Evolutionary conservation across 2,888 invertebrate species (phyloP).

Genomic region (Drosophila prolongata): DNA sequence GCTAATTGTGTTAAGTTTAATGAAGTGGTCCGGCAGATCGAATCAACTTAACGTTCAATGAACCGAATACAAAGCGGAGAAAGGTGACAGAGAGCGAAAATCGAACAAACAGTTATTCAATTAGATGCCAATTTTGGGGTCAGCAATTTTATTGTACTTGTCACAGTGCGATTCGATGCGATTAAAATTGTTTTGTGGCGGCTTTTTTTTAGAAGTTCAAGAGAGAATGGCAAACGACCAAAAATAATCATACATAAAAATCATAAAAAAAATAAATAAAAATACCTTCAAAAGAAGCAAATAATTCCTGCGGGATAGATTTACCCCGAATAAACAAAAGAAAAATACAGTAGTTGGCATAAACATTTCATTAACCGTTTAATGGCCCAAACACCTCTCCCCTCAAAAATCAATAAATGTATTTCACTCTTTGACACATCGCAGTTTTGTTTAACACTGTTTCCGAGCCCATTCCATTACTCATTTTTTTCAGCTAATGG

Average conservation of each 20-base stretch:
- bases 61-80: slow-evolving; percentile 37
- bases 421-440: slow-evolving; percentile 17
- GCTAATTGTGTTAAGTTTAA: slow-evolving; percentile 47
- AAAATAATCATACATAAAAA: not conserved
- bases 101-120: slow-evolving; percentile 43
- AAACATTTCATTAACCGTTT: slow-evolving; percentile 22
- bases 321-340: not conserved
- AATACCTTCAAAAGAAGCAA: not conserved
- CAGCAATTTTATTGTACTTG: slow-evolving; percentile 24
- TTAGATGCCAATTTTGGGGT: slow-evolving; percentile 39
- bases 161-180: slow-evolving; percentile 31
- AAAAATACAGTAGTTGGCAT: slow-evolving; percentile 17
- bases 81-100: slow-evolving; percentile 26
- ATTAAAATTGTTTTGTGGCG: slow-evolving; percentile 29
- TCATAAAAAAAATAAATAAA: not conserved
- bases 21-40: slow-evolving; percentile 36
- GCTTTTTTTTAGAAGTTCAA: not conserved
- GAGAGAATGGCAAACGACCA: not conserved
- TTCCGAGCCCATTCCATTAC: slow-evolving; percentile 19
- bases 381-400: slow-evolving; percentile 3
- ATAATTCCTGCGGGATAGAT: not conserved
- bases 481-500: slow-evolving; percentile 39
- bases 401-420: slow-evolving; percentile 12
- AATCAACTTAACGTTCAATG: slow-evolving; percentile 40
- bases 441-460: slow-evolving; percentile 3